These are phyloP conservation scores for Zosterops pallidus DNA, from an alignment of 2,113 vertebrate genomes.

Conservation along the genomic window DNA sequence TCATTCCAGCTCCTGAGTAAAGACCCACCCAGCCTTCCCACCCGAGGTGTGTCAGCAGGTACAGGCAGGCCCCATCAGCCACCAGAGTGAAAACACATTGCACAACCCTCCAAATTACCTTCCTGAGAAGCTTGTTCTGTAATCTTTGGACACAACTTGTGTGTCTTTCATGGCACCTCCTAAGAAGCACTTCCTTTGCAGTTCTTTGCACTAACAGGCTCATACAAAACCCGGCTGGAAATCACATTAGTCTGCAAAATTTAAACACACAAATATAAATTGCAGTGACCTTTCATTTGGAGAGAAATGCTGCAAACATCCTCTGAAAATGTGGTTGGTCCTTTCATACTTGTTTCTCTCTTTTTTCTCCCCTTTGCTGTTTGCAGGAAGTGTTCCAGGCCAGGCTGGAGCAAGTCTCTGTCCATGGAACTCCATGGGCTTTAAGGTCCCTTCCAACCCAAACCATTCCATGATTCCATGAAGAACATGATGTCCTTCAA, in stretches of 20 bases:
- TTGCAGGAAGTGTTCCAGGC: not conserved
- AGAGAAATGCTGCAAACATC: not conserved
- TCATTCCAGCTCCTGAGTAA: not conserved
- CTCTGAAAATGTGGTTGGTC: not conserved
- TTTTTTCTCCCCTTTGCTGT: not conserved
- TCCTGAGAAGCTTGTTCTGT: not conserved
- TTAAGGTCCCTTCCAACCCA: not conserved
- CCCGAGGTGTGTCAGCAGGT: not conserved
- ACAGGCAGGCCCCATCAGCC: not conserved
- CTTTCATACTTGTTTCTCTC: not conserved
- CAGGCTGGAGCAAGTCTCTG: not conserved
- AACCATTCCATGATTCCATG: not conserved
- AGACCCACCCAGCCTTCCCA: not conserved
- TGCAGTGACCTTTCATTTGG: not conserved
- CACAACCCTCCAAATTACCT: not conserved
- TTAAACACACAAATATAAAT: not conserved
- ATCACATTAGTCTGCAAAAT: not conserved
- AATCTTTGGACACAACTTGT: not conserved
- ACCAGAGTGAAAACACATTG: slow-evolving; percentile 24
- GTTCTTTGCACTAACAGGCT: not conserved
- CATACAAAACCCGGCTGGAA: not conserved
- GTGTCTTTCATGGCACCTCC: not conserved
- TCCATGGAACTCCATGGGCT: not conserved
- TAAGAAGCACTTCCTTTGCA: not conserved
- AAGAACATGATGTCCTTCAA: not conserved